Conservation (phyloP, 2,797 vertebrate species). For the Danio aesculapii region DNA sequence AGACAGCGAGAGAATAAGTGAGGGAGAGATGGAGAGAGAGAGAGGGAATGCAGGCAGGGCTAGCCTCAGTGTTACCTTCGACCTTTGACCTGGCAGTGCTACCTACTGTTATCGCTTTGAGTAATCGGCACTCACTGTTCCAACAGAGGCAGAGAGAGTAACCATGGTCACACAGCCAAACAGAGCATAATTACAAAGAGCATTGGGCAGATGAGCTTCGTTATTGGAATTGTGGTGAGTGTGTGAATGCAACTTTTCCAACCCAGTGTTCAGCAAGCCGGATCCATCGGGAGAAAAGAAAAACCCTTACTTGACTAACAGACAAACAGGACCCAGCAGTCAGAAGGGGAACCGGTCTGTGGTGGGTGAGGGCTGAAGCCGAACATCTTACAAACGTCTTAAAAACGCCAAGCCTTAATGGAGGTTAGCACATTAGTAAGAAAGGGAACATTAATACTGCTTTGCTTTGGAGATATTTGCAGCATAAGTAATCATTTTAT, state of each 20-base stretch:
- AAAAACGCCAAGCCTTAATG: constrained; percentile 1
- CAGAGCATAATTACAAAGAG: constrained; percentile 67
- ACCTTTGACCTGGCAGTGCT: constrained; percentile 90
- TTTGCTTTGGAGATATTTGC: neutral
- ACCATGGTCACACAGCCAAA: constrained; percentile 58
- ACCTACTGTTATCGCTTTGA: constrained; percentile 98
- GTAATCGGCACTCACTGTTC: constrained; percentile 99
- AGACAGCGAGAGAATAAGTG: constrained; percentile 22
- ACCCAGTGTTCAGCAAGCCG: constrained; percentile 69
- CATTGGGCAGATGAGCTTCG: constrained; percentile 64
- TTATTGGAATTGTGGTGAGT: constrained; percentile 34
- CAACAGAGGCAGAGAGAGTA: constrained; percentile 73
- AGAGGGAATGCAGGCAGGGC: constrained; percentile 88
- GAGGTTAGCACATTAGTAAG: neutral
- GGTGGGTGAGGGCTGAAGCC: constrained; percentile 45
- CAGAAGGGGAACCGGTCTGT: constrained; percentile 50
- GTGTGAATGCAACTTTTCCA: constrained; percentile 69
- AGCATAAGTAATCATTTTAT: neutral
- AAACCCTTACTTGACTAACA: constrained; percentile 84
- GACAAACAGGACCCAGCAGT: constrained; percentile 75
- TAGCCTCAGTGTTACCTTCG: constrained; percentile 86
- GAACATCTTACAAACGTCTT: constrained; percentile 32
- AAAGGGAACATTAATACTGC: neutral
- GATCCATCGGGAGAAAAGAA: constrained; percentile 83
- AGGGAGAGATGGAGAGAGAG: constrained; percentile 27